Conservation (phyloP, 2,888 invertebrate genomes). For the Encarsia formosa region DNA sequence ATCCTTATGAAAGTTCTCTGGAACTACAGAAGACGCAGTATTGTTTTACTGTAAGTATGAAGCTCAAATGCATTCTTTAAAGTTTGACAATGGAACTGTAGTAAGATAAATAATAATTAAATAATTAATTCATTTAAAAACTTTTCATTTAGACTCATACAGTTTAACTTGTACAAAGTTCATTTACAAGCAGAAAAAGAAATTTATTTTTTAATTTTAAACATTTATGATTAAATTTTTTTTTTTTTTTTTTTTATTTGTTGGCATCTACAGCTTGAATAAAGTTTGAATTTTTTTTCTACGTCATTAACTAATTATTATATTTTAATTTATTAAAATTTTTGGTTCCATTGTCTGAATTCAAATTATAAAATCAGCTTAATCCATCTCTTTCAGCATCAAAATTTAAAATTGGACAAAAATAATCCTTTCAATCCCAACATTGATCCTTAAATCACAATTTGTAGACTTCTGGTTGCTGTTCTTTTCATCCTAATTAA, state of each 20-base stretch:
- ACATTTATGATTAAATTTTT: background rate
- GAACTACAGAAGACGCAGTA: slow-evolving; percentile 36
- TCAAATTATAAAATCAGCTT: slow-evolving; percentile 16
- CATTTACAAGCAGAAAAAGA: no score
- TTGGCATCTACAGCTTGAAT: no score
- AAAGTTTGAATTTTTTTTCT: no score
- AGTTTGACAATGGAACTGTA: no score
- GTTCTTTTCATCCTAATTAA: slow-evolving; percentile 15
- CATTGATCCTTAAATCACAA: slow-evolving; percentile 17
- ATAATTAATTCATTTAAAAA: no score
- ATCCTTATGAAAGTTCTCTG: slow-evolving; percentile 29
- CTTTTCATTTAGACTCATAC: no score
- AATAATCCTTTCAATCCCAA: slow-evolving; percentile 19
- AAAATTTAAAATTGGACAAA: slow-evolving; percentile 10
- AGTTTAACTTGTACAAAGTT: no score
- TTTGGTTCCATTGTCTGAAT: slow-evolving; percentile 18
- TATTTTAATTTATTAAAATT: slow-evolving; percentile 1
- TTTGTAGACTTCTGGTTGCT: slow-evolving; percentile 22
- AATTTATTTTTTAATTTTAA: background rate
- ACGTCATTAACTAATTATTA: background rate
- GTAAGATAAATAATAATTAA: no score
- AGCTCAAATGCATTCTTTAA: no score
- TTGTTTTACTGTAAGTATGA: slow-evolving; percentile 45
- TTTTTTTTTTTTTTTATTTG: no score
- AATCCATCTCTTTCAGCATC: slow-evolving; percentile 20